Conservation (phyloP, 2,888 invertebrate species). For the Microctonus brassicae region DNA sequence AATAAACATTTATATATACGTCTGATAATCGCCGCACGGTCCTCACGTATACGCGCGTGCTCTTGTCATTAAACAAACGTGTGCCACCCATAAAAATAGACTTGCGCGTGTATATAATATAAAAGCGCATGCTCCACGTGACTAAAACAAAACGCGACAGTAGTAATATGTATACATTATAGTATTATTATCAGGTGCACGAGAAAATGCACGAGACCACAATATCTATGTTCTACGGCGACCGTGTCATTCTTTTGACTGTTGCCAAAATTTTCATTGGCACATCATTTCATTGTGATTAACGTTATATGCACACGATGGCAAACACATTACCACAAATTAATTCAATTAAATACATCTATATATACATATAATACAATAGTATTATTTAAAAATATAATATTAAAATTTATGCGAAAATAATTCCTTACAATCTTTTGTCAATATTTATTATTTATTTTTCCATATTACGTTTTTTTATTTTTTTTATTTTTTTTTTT, state of each 20-base stretch:
- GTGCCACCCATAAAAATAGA: constrained; percentile 1
- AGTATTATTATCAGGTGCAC: background rate
- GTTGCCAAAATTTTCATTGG: constrained; percentile 52
- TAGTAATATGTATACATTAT: background rate
- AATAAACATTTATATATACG: constrained; percentile 3
- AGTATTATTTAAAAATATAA: no score
- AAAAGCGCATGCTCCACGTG: background rate
- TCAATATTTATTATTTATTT: no score
- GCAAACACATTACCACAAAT: constrained; percentile 49
- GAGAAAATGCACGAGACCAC: background rate
- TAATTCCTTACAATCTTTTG: no score
- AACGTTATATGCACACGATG: background rate
- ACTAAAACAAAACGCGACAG: background rate
- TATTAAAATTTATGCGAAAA: no score
- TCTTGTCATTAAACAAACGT: constrained; percentile 21
- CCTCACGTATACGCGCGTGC: constrained; percentile 34
- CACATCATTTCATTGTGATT: constrained; percentile 33
- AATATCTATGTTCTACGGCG: background rate
- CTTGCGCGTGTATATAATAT: constrained; percentile 1
- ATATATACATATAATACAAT: no score
- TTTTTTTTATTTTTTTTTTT: no score
- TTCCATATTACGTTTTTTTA: no score
- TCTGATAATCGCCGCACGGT: background rate
- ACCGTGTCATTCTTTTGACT: background rate
- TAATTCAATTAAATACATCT: background rate